phyloP scores from a whole-genome alignment of 2,797 vertebrate genomes.

The Agapornis canus region DNA sequence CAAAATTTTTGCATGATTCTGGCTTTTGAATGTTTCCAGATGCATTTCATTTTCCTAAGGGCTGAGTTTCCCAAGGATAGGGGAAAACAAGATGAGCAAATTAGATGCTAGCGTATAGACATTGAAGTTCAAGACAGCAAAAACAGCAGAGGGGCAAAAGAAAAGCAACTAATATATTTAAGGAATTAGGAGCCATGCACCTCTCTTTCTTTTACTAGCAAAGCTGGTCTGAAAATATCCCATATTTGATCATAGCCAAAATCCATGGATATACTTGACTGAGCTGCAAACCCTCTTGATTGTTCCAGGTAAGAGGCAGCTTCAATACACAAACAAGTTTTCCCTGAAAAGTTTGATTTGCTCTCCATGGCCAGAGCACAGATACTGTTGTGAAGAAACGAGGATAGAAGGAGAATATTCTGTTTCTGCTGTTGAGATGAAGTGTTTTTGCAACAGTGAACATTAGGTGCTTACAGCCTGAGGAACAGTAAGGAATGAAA shows the following conservation, averaged over 20 bases:
- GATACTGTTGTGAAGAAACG: not conserved
- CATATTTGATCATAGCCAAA: not conserved
- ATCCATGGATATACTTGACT: not conserved
- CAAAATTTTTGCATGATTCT: not conserved
- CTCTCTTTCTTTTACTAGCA: not conserved
- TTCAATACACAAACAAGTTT: not conserved
- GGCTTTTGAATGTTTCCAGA: not conserved
- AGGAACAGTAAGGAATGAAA: not conserved
- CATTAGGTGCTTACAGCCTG: not conserved
- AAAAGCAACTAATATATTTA: not conserved
- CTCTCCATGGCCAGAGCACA: not conserved
- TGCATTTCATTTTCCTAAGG: not conserved
- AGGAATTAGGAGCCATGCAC: not conserved
- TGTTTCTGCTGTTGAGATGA: not conserved
- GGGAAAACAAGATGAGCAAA: not conserved
- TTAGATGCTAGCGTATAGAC: not conserved
- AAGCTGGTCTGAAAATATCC: not conserved
- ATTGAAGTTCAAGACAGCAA: not conserved
- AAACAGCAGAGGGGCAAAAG: not conserved
- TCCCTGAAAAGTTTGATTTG: not conserved
- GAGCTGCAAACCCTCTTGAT: not conserved
- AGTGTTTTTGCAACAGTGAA: not conserved
- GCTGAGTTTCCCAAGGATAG: not conserved
- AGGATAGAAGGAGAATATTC: not conserved
- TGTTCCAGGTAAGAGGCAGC: accelerated